Percentiles rank a stretch among this genome's conserved stretches.
phyloP scores from a whole-genome alignment of 1,140 invertebrate genomes.

The Drosophila busckii region DNA sequence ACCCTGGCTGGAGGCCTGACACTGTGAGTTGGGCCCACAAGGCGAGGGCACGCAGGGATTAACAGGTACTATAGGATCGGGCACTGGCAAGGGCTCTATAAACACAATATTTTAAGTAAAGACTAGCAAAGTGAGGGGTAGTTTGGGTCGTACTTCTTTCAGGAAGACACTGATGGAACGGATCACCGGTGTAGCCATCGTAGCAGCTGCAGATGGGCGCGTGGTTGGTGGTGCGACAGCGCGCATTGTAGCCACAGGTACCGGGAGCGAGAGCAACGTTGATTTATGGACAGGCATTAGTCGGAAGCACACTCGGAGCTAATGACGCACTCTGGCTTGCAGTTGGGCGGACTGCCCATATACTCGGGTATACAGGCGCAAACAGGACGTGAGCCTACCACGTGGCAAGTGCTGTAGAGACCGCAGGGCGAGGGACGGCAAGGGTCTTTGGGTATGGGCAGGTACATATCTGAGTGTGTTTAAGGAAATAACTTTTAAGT shows the following conservation, averaged over 20 bases:
- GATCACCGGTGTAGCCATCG: conserved; percentile 87
- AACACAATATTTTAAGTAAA: conserved; percentile 26
- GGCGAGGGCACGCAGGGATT: conserved; percentile 83
- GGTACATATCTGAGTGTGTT: conserved; percentile 80
- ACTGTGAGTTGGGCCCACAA: conserved; percentile 84
- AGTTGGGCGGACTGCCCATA: conserved; percentile 88
- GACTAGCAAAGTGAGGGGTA: not conserved
- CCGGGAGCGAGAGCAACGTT: conserved; percentile 89
- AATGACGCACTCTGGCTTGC: conserved; percentile 89
- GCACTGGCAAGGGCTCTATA: conserved; percentile 49
- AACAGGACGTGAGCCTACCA: conserved; percentile 85
- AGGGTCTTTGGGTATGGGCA: conserved; percentile 82
- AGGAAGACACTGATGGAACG: conserved; percentile 82
- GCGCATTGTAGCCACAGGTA: conserved; percentile 90
- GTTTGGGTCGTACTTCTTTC: conserved; percentile 61
- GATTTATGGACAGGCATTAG: conserved; percentile 87
- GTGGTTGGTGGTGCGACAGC: conserved; percentile 90
- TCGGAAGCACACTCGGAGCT: conserved; percentile 90
- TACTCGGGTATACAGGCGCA: conserved; percentile 90
- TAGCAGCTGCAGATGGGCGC: conserved; percentile 89
- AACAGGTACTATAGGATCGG: conserved; percentile 64
- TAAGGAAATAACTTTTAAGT: conserved; percentile 6
- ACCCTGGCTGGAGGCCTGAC: conserved; percentile 81
- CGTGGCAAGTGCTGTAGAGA: conserved; percentile 88
- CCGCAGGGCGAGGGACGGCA: conserved; percentile 91